phyloP scores from a whole-genome alignment of 2,797 vertebrate genomes.

The Ctenopoma kingsleyae region DNA sequence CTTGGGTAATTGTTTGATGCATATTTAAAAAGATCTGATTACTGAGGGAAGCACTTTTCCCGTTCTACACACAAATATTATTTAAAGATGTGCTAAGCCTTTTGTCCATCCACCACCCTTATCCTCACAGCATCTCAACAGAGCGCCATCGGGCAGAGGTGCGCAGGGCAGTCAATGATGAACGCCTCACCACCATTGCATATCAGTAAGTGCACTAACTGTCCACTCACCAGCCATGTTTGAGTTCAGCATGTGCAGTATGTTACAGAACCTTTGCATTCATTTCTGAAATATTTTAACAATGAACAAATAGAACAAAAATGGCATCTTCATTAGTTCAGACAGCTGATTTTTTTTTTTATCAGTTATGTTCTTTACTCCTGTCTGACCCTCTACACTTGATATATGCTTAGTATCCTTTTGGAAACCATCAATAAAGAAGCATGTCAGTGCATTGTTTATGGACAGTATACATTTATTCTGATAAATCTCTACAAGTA shows the following conservation, averaged over 20 bases:
- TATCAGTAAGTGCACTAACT: conserved; percentile 91
- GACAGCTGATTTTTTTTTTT: too few species aligned
- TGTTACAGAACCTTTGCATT: neutral
- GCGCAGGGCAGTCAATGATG: conserved; percentile 97
- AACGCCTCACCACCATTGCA: conserved; percentile 96
- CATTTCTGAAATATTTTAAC: too few species aligned
- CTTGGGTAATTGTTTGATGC: conserved; percentile 86
- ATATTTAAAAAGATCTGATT: neutral
- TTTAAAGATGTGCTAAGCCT: neutral
- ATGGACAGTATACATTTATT: too few species aligned
- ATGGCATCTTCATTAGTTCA: too few species aligned
- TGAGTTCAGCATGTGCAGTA: neutral
- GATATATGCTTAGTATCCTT: too few species aligned
- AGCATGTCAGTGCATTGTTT: too few species aligned
- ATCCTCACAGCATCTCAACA: conserved; percentile 91
- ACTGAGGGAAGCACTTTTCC: neutral
- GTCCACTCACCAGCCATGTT: neutral
- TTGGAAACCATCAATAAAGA: too few species aligned
- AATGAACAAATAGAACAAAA: too few species aligned
- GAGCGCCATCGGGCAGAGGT: conserved; percentile 98
- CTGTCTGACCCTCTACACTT: too few species aligned
- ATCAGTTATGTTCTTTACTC: too few species aligned
- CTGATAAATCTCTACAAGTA: too few species aligned
- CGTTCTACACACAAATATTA: neutral
- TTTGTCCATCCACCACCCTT: conserved; percentile 15